Conservation (phyloP, 2,113 vertebrate genomes). For the Lathamus discolor region DNA sequence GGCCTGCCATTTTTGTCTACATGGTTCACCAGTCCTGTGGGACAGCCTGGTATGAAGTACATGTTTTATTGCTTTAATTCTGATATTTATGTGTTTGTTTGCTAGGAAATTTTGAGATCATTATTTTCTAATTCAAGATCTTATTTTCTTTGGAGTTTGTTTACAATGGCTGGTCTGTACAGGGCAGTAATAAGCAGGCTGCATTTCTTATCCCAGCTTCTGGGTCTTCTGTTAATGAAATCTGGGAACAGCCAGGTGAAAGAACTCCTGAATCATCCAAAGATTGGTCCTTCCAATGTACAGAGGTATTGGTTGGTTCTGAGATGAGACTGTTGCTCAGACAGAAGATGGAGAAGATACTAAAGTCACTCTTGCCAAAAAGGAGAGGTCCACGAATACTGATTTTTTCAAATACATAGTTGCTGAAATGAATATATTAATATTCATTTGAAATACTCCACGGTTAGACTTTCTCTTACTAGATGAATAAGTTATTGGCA, state of each 20-base stretch:
- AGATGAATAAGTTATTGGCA: not conserved
- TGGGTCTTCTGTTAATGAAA: not conserved
- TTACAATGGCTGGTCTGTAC: not conserved
- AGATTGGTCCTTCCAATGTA: not conserved
- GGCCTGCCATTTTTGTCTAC: slow-evolving; percentile 96
- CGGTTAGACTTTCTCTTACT: not conserved
- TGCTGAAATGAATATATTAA: not conserved
- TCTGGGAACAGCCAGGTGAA: not conserved
- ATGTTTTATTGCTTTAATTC: not conserved
- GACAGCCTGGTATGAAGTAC: slow-evolving; percentile 84
- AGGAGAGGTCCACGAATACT: not conserved
- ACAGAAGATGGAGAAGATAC: not conserved
- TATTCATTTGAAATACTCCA: not conserved
- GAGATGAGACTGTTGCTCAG: not conserved
- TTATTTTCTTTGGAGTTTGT: not conserved
- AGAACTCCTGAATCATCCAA: not conserved
- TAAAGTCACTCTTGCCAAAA: not conserved
- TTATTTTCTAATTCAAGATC: not conserved
- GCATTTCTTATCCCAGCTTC: not conserved
- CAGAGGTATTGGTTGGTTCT: not conserved
- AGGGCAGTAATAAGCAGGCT: not conserved
- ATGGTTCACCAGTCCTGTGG: slow-evolving; percentile 97
- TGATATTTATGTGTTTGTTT: not conserved
- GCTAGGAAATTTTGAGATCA: not conserved
- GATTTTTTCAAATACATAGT: not conserved